Percentiles rank a stretch among this genome's conserved stretches.
These are phyloP conservation scores for Danio aesculapii DNA, from an alignment of 2,797 vertebrate species.

Conservation along the genomic window DNA sequence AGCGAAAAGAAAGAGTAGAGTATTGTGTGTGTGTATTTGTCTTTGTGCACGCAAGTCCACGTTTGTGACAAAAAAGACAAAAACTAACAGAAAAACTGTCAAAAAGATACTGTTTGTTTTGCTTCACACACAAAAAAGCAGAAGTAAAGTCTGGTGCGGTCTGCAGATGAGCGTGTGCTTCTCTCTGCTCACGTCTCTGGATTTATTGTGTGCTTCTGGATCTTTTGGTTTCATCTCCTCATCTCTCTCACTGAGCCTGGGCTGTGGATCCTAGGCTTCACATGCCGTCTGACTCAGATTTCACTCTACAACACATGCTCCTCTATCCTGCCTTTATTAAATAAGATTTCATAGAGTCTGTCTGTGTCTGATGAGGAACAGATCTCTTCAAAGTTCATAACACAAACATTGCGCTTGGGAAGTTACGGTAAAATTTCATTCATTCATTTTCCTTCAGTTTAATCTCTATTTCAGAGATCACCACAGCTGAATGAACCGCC, in stretches of 20 bases:
- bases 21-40: neutral
- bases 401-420: constrained; percentile 4
- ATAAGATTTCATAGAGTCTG: constrained; percentile 7
- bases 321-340: constrained; percentile 43
- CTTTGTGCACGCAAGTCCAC: neutral
- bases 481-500: too few species aligned
- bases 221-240: constrained; percentile 35
- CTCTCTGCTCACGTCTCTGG: constrained; percentile 21
- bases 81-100: neutral
- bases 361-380: constrained; percentile 22
- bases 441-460: too few species aligned
- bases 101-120: neutral
- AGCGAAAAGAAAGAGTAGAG: neutral
- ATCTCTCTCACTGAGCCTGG: constrained; percentile 20
- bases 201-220: constrained; percentile 28
- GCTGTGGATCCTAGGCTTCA: constrained; percentile 28
- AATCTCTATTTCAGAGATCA: too few species aligned
- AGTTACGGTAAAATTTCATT: neutral
- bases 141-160: constrained; percentile 1
- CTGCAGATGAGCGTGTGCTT: constrained; percentile 24
- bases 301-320: neutral
- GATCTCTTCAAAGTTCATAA: neutral
- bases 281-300: neutral
- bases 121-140: neutral
- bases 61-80: neutral